Percentiles rank a stretch among this genome's conserved stretches.
phyloP scores from a whole-genome alignment of 2,888 invertebrate species.

The Chironomus riparius region DNA sequence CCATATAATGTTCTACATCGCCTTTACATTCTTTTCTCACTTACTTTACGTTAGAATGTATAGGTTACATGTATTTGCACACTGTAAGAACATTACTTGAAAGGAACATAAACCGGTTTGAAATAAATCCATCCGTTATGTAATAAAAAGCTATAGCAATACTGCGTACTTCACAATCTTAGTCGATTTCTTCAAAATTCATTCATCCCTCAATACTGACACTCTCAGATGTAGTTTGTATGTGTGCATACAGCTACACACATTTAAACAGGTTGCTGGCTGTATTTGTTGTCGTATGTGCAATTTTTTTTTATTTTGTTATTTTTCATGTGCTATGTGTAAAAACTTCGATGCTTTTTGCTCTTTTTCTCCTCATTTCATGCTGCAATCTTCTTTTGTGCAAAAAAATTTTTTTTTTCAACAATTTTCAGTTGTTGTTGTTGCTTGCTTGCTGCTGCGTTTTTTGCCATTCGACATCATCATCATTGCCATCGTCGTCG shows the following conservation, averaged over 20 bases:
- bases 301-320: not conserved
- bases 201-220: not conserved
- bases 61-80: not conserved
- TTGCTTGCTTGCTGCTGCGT: not conserved
- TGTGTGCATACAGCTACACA: not conserved
- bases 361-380: not conserved
- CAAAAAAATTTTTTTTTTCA: not conserved
- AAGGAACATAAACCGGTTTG: constrained; percentile 6
- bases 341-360: not conserved
- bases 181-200: not conserved
- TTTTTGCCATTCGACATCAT: not conserved
- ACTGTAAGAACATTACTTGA: not conserved
- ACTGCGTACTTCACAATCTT: not conserved
- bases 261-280: not conserved
- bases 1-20: no score
- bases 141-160: not conserved
- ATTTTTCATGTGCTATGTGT: not conserved
- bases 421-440: not conserved
- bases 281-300: not conserved
- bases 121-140: not conserved
- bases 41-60: not conserved
- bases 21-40: not conserved
- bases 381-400: constrained; percentile 8
- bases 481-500: not conserved
- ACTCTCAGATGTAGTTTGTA: not conserved